phyloP scores from a whole-genome alignment of 2,113 vertebrate genomes.

The Callocephalon fimbriatum region DNA sequence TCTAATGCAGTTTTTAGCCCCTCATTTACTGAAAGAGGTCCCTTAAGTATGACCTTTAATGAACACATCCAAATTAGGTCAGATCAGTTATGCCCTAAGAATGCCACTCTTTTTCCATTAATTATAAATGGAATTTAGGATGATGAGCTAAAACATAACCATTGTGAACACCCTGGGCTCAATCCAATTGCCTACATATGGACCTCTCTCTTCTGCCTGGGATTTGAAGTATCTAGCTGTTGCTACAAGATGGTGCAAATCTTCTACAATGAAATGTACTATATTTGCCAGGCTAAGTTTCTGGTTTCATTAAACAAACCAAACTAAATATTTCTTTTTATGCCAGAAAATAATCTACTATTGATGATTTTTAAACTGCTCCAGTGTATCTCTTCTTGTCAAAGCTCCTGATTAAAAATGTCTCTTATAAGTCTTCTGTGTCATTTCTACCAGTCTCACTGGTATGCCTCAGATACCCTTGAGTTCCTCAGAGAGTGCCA shows the following conservation, averaged over 20 bases:
- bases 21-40: not conserved
- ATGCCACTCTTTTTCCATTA: not conserved
- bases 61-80: slow-evolving; percentile 3
- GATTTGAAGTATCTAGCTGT: not conserved
- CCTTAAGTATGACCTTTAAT: not conserved
- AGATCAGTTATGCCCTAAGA: not conserved
- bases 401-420: not conserved
- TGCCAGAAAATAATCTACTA: not conserved
- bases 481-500: not conserved
- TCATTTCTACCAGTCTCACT: not conserved
- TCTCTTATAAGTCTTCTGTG: not conserved
- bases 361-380: not conserved
- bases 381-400: not conserved
- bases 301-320: not conserved
- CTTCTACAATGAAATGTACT: not conserved
- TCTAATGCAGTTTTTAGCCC: not conserved
- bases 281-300: not conserved
- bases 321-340: not conserved
- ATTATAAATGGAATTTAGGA: not conserved
- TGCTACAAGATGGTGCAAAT: not conserved
- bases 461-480: not conserved
- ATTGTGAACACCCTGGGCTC: not conserved
- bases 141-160: not conserved
- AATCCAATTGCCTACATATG: not conserved
- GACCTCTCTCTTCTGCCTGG: not conserved